Evolutionary conservation across 2,797 vertebrate species (phyloP), one percentile per base, ranked within the genome.

Genomic region (Alosa sapidissima): DNA sequence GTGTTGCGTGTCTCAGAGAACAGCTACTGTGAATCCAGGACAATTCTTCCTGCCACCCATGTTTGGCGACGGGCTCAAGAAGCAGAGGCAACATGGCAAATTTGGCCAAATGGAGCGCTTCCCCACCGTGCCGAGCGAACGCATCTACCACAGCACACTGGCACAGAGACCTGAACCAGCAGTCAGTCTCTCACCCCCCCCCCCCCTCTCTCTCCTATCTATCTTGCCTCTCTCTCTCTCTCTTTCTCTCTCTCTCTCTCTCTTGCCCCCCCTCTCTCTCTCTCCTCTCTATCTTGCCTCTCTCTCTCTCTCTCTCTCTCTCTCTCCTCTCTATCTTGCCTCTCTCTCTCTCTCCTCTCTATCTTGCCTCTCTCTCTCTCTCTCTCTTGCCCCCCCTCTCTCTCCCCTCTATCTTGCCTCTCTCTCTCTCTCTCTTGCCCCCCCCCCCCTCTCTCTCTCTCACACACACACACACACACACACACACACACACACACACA

Each of bases 11-110:
- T 0, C 13, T 7, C 52, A 94, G 94, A 90, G 87, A 85, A 89
- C 49, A 24, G 49, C 84, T 36, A 60, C 81, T 58, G 52, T 88
- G 24, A 87, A 94, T 82, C 78, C 85, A 33, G 83, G 84, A 21
- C 13, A 28, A 47, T 88, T 86, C 83, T 13, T 48, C 45, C 45
- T 60, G 52, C 83, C 88, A 33, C 41, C 84, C 36, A 89, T 91
- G 84, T 95, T 95, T 0, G 28, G 90, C 83, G 93, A 93, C 0
- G 86, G 93, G 62, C 86, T 95, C 83, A 82, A 81, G 7, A 86
- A 82, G 0, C 51, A 89, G 52, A 91, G 89, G 86, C 93, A 90
- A 13, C 89, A 83, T 2, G 95, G 94, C 0, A 24, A 84, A 65
- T 94, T 95, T 84, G 90, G 91, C 0, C 92, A 85, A 2, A 33